A percentile compares a stretch with the other conserved stretches of the same genome.
Evolutionary conservation across 2,888 invertebrate genomes (phyloP).

Genomic region (Tetramorium bicarinatum): DNA sequence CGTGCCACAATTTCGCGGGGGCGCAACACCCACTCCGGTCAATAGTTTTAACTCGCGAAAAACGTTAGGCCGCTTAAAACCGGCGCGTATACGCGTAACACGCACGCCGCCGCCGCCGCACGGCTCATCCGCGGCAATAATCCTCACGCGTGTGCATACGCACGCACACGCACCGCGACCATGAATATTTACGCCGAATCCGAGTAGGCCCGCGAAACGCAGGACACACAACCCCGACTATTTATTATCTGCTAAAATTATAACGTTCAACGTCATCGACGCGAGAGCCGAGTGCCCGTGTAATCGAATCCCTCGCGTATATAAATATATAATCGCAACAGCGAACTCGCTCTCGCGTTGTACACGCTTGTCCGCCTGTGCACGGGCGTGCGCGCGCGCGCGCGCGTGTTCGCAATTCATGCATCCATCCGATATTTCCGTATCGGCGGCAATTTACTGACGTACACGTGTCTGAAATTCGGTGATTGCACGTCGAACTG

Average conservation of each 20-base stretch:
- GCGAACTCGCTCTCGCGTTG: constrained; percentile 15
- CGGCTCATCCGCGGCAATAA: constrained; percentile 60
- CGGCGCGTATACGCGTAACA: constrained; percentile 30
- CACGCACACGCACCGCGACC: constrained; percentile 31
- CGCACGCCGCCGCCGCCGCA: constrained; percentile 12
- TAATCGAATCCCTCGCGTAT: constrained; percentile 67
- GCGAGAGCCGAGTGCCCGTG: constrained; percentile 65
- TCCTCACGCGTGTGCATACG: constrained; percentile 52
- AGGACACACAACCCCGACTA: constrained; percentile 62
- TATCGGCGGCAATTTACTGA: constrained; percentile 71
- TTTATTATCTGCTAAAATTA: constrained; percentile 75
- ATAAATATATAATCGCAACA: constrained; percentile 70
- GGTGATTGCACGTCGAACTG: constrained; percentile 70
- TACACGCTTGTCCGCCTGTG: not conserved
- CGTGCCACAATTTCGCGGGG: constrained; percentile 51
- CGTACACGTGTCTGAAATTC: constrained; percentile 72
- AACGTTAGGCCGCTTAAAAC: constrained; percentile 62
- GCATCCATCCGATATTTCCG: constrained; percentile 73
- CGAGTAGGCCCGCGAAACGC: constrained; percentile 25
- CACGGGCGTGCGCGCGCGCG: not conserved
- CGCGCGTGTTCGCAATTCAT: constrained; percentile 63
- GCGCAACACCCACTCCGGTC: constrained; percentile 35
- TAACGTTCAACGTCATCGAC: constrained; percentile 65
- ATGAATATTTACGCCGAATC: constrained; percentile 68
- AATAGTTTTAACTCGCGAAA: constrained; percentile 52